Base-by-base conservation (phyloP, 2,113 vertebrate species). In the Arenaria interpres region DNA sequence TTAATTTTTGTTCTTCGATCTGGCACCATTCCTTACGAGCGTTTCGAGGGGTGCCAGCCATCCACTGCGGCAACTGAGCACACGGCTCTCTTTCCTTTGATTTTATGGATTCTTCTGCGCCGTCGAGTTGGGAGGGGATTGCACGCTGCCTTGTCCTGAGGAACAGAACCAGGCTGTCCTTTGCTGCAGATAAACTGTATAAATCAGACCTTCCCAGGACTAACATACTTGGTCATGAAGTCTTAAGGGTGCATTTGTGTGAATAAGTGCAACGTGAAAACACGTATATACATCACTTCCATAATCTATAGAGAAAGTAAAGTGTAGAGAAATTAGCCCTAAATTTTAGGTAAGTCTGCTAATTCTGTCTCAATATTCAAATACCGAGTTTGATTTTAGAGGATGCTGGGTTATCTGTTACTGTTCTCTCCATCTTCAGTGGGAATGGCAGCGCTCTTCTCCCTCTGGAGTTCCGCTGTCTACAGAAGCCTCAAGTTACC, bases 401-500 rank as follows among this genome's bases (percentile, higher is more conserved):
- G 43, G 46, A 7, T 1, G 3, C 28, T 19, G 18, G 56, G 32
- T 35, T 18, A 37, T 18, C 37, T 37, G 0, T 32, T 28, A 6
- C 15, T 32, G 30, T 53, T 27, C 33, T n/a, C 27, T 25, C 32
- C 20, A 11, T 16, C 39, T 41, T 30, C 51, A 1, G 0, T 5
- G 68, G 13, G 78, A 35, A 2, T 35, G 28, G 66, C 35, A 27
- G 71, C 14, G 16, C 79, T 86, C 8, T 9, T 57, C 43, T 21
- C 45, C 21, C 60, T 73, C 51, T 63, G 60, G 3, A 21, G 6
- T 28, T 71, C 50, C 18, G 1, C 32, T 35, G 54, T 7, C 72
- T 75, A 0, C 2, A 14, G 77, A 25, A 85, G 41, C 81, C 56
- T 35, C 0, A 3, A 22, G 39, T 16, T 37, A 1, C 0, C 1